Evolutionary conservation across 2,888 invertebrate species (phyloP), one percentile per base, ranked within the genome.

Genomic region (Caenorhabditis sp.): DNA sequence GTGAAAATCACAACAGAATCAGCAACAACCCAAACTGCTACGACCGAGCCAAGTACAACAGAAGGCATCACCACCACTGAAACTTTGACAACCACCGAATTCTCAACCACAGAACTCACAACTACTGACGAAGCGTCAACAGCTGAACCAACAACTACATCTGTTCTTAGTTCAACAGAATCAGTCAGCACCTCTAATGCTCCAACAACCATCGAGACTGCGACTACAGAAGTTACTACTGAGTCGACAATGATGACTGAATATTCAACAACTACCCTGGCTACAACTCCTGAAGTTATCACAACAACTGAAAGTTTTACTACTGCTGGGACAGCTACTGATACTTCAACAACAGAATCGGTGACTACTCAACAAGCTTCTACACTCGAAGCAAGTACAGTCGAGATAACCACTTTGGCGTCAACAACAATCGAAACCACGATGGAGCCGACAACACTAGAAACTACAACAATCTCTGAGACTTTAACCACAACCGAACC

Each of bases 301-400:
- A 59, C 58, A 50, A 60, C 60, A 4, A 50, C 60, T 58, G 58
- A 31, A 36, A 43, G 31, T 19, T 1, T 23, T 43, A 26, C 62
- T 53, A 54, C 54, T 21, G 26, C 14, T 36, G 51, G 4, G 31
- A 23, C 51, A 1, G 26, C 60, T 50, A 26, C 31, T 53, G 19
- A 24, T 10, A 26, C n/a, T 1, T 17, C 26, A 17, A 26, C 27
- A 24, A 24, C 60, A 50, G 54, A 54, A 54, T 14, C 24, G 3
- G 24, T 24, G 23, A 24, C 55, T n/a, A 24, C 19, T 21, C 17
- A 21, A 55, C 23, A 55, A 27, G 24, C 17, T 24, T 26, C 2
- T 19, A 6, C 17, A 53, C 53, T 5, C 12, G 51, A 51, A 51
- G 21, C 51, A 17, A 51, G 19, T n/a, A 51, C 6, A 5, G 51